phyloP scores from a whole-genome alignment of 2,888 invertebrate species.

The Synergus umbraculus region DNA sequence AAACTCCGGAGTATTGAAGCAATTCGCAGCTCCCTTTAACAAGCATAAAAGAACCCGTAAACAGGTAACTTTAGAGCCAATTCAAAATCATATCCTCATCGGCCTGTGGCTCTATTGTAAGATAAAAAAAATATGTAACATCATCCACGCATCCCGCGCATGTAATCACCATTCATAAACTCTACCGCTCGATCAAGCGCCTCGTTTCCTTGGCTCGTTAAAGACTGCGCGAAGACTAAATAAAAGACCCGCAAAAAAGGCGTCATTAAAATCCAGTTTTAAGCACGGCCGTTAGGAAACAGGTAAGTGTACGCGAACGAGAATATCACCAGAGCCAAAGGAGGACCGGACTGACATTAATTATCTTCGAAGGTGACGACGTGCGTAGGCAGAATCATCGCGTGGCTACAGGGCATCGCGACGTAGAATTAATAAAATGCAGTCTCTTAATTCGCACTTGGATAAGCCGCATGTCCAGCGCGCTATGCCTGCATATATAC shows the following conservation, averaged over 20 bases:
- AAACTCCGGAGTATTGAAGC: not conserved
- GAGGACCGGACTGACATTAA: constrained; percentile 57
- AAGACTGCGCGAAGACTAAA: constrained; percentile 19
- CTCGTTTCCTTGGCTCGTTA: constrained; percentile 31
- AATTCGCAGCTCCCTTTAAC: not conserved
- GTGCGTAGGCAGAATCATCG: constrained; percentile 51
- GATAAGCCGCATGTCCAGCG: constrained; percentile 46
- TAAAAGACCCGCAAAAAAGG: constrained; percentile 29
- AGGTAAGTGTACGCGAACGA: constrained; percentile 2
- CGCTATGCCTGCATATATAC: not conserved
- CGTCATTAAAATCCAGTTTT: constrained; percentile 34
- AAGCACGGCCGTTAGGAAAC: constrained; percentile 2
- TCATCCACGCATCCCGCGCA: not conserved
- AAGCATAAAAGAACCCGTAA: not conserved
- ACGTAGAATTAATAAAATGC: constrained; percentile 57
- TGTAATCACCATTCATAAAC: constrained; percentile 33
- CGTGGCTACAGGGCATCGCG: constrained; percentile 44
- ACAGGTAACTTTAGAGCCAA: constrained; percentile 23
- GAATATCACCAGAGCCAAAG: constrained; percentile 38
- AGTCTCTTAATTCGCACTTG: constrained; percentile 50
- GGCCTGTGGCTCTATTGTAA: constrained; percentile 11
- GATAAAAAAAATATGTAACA: constrained; percentile 5
- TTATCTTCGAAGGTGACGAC: constrained; percentile 59
- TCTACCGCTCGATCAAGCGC: constrained; percentile 21
- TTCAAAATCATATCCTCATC: constrained; percentile 26